Conservation (phyloP, 2,888 invertebrate species). For the Acronicta aceris region DNA sequence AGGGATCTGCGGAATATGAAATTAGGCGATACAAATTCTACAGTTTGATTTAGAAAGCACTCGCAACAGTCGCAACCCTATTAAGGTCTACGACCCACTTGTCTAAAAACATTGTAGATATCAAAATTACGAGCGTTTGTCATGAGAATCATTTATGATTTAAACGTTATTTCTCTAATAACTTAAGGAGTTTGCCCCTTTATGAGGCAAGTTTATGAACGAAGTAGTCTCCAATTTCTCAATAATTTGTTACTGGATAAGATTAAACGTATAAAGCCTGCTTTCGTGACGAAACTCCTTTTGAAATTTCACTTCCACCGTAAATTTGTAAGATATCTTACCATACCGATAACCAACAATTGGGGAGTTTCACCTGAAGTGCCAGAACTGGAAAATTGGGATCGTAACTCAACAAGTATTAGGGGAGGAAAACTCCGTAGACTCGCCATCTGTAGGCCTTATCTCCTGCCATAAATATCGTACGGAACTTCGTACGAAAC, state of each 20-base stretch:
- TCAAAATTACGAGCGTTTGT: slow-evolving; percentile 41
- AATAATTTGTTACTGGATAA: slow-evolving; percentile 47
- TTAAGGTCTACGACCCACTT: background rate
- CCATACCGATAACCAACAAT: slow-evolving; percentile 58
- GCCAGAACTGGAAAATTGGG: slow-evolving; percentile 84
- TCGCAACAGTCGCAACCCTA: background rate
- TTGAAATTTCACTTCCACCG: slow-evolving; percentile 28
- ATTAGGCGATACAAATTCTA: background rate
- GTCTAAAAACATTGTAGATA: slow-evolving; percentile 25
- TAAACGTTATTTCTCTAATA: slow-evolving; percentile 35
- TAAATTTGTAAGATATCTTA: slow-evolving; percentile 44
- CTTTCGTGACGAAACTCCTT: slow-evolving; percentile 48
- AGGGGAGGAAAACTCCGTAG: slow-evolving; percentile 85
- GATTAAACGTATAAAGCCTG: slow-evolving; percentile 46
- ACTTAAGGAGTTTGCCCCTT: slow-evolving; percentile 38
- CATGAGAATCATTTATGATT: slow-evolving; percentile 35
- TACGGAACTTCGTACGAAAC: slow-evolving; percentile 79
- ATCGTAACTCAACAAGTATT: slow-evolving; percentile 89
- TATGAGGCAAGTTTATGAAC: slow-evolving; percentile 33
- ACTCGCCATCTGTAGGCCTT: slow-evolving; percentile 87
- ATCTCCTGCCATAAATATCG: slow-evolving; percentile 86
- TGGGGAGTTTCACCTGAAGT: slow-evolving; percentile 79
- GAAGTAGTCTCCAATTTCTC: slow-evolving; percentile 44
- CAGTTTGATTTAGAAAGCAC: background rate
- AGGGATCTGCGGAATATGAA: background rate